Evolutionary conservation across 2,113 vertebrate species (phyloP).

Genomic region (Tapirus terrestris): DNA sequence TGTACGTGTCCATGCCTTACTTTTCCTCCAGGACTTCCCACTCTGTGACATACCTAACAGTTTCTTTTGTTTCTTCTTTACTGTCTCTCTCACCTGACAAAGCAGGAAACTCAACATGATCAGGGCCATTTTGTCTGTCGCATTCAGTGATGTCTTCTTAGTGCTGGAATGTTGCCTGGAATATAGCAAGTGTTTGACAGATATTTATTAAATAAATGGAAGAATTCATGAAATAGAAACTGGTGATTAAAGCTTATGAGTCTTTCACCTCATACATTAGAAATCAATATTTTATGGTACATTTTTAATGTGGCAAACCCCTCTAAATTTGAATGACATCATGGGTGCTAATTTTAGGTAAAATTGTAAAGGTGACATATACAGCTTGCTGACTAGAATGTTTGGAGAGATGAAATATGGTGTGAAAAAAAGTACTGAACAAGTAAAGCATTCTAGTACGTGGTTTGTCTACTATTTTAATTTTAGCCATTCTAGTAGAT

Average conservation of each 20-base stretch:
- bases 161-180: neutral
- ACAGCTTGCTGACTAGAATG: neutral
- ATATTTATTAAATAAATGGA: neutral
- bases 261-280: neutral
- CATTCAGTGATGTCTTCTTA: neutral
- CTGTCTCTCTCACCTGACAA: neutral
- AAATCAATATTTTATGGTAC: neutral
- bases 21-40: neutral
- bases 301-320: neutral
- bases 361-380: neutral
- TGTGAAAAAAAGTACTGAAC: neutral
- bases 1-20: neutral
- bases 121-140: neutral
- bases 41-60: neutral
- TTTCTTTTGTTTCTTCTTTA: neutral
- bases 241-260: neutral
- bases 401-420: neutral
- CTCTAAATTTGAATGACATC: neutral
- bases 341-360: neutral
- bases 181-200: neutral
- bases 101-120: neutral
- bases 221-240: neutral
- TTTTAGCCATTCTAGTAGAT: neutral
- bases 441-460: neutral
- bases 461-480: neutral